Evolutionary conservation across 2,113 vertebrate genomes (phyloP), one percentile per base, ranked within the genome.

Genomic region (Poeciliopsis prolifica): DNA sequence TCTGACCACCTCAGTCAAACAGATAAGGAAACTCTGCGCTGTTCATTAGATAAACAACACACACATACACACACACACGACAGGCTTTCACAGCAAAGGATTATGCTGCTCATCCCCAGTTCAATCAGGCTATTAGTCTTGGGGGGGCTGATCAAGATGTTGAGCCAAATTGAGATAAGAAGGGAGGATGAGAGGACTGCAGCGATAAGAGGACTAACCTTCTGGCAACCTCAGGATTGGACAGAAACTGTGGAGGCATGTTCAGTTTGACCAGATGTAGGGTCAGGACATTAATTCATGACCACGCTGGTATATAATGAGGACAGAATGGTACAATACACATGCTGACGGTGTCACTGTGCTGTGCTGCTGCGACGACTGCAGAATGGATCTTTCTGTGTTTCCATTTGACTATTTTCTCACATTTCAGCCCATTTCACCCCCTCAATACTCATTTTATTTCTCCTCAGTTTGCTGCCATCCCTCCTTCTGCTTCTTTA

Each of bases 101-200:
- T 87, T 79, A 72, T 9, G 22, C 68, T 79, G 70, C 73, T 86
- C 82, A 42, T 79, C 63, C 67, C 75, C 48, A 64, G 72, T 81
- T 86, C 75, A 81, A 48, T 86, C 81, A 77, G 81, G 13, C 78
- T 82, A 81, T 89, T 88, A 72, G 81, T 87, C 58, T 81, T 70
- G 70, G 66, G 78, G 70, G 69, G 24, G 29, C 29, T 79, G 58
- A 86, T 81, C 68, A 70, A 78, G 74, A 86, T 44, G 70, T 74
- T 77, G 79, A 78, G 75, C 67, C 9, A 37, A 80, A 80, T 70
- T 75, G 72, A 85, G 75, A 66, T 40, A 72, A 64, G 62, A n/a
- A 64, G 78, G 64, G 51, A 0, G 76, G 51, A 82, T 60, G 58
- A 75, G 68, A 37, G 65, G 77, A 74, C 31, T 33, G 31, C 68